Percentiles rank a stretch among this genome's conserved stretches.
phyloP scores from a whole-genome alignment of 2,888 invertebrate species.

The Caenorhabditis sinica region DNA sequence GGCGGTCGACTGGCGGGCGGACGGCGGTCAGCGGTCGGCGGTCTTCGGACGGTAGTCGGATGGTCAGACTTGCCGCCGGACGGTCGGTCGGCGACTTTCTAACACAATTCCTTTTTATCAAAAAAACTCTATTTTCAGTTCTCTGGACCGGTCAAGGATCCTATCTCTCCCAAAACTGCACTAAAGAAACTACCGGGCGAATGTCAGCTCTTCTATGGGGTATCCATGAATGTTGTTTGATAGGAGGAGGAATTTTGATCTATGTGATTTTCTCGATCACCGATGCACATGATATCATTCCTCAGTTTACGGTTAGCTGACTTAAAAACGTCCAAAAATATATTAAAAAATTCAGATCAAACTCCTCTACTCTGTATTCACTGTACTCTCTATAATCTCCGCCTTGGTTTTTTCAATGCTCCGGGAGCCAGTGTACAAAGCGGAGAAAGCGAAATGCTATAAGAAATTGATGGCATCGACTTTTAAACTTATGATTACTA shows the following conservation, averaged over 20 bases:
- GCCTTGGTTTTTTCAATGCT: slow-evolving; percentile 86
- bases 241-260: slow-evolving; percentile 96
- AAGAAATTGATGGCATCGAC: slow-evolving; percentile 61
- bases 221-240: slow-evolving; percentile 87
- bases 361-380: slow-evolving; percentile 90
- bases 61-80: no score
- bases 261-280: slow-evolving; percentile 89
- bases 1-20: no score
- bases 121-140: slow-evolving; percentile 34
- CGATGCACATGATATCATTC: slow-evolving; percentile 68
- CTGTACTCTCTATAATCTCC: slow-evolving; percentile 87
- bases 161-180: slow-evolving; percentile 68
- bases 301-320: slow-evolving; percentile 60
- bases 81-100: no score
- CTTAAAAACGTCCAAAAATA: neutral
- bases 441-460: slow-evolving; percentile 19
- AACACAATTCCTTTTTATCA: no score
- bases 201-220: slow-evolving; percentile 69
- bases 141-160: slow-evolving; percentile 73
- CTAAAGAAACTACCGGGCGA: slow-evolving; percentile 60
- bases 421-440: slow-evolving; percentile 73
- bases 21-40: no score
- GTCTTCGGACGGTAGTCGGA: no score
- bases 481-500: slow-evolving; percentile 65
- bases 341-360: slow-evolving; percentile 29